Percentiles rank a stretch among this genome's conserved stretches.
These are phyloP conservation scores for Chaenogobius annularis DNA, from an alignment of 2,113 vertebrate species.

Conservation along the genomic window DNA sequence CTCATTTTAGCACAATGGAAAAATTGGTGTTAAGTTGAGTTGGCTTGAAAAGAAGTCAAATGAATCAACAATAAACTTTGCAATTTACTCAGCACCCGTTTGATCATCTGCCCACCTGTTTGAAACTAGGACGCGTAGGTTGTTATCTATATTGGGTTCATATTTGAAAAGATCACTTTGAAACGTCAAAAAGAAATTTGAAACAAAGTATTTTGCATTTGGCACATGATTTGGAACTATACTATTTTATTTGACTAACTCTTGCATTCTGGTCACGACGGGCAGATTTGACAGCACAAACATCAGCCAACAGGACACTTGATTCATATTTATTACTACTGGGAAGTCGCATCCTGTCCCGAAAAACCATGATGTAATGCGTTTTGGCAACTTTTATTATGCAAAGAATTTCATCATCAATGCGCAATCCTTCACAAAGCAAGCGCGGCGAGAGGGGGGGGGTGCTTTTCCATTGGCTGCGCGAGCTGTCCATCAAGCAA, in stretches of 20 bases:
- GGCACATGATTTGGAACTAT: background rate
- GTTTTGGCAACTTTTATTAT: conserved; percentile 49
- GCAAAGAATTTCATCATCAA: conserved; percentile 60
- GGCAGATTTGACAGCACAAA: background rate
- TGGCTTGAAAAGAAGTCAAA: background rate
- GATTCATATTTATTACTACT: background rate
- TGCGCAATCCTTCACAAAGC: conserved; percentile 15
- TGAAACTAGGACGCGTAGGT: conserved; percentile 64
- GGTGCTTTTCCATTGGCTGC: conserved; percentile 55
- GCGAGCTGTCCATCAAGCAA: conserved; percentile 64
- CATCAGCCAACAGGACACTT: background rate
- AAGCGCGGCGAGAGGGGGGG: background rate
- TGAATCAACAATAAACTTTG: background rate
- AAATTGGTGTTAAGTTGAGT: background rate
- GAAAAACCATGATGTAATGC: conserved; percentile 49
- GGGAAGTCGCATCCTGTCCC: background rate
- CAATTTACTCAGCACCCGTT: conserved; percentile 10
- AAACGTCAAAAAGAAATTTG: background rate
- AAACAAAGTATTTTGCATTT: background rate
- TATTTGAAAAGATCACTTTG: background rate
- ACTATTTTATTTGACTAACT: too few relatives aligned
- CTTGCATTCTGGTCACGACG: too few relatives aligned
- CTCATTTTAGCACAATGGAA: background rate
- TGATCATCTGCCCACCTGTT: conserved; percentile 66
- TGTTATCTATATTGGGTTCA: conserved; percentile 13